Conservation (phyloP, 2,113 vertebrate genomes). For the Narcine bancroftii region DNA sequence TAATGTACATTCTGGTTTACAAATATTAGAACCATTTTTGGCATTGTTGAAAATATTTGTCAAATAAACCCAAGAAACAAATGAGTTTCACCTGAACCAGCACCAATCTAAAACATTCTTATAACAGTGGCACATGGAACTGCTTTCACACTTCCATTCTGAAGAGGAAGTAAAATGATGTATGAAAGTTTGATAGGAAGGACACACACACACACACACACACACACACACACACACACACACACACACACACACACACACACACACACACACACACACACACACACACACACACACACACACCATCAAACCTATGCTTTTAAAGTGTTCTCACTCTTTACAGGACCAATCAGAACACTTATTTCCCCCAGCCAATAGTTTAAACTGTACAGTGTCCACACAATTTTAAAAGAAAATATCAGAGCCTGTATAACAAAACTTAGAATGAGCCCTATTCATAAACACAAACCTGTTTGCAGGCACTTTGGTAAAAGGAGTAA, state of each 20-base stretch:
- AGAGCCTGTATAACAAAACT: slow-evolving; percentile 4
- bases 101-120: slow-evolving; percentile 62
- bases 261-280: neutral
- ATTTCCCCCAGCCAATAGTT: slow-evolving; percentile 35
- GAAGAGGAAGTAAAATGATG: slow-evolving; percentile 45
- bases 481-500: slow-evolving; percentile 34
- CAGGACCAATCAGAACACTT: slow-evolving; percentile 36
- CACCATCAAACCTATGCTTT: slow-evolving; percentile 24
- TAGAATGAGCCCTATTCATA: slow-evolving; percentile 20
- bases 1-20: slow-evolving; percentile 62
- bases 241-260: neutral
- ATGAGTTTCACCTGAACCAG: slow-evolving; percentile 63
- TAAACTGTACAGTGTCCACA: slow-evolving; percentile 31
- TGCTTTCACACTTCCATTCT: slow-evolving; percentile 57
- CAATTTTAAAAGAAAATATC: slow-evolving; percentile 29
- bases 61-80: slow-evolving; percentile 49
- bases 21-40: slow-evolving; percentile 57
- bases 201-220: slow-evolving; percentile 41
- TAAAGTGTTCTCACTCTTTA: slow-evolving; percentile 33
- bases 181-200: slow-evolving; percentile 45
- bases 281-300: neutral
- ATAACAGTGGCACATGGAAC: slow-evolving; percentile 62
- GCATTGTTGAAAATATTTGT: slow-evolving; percentile 55
- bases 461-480: slow-evolving; percentile 37
- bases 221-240: neutral